Evolutionary conservation across 2,113 vertebrate genomes (phyloP).

Genomic region (Thryonomys swinderianus): DNA sequence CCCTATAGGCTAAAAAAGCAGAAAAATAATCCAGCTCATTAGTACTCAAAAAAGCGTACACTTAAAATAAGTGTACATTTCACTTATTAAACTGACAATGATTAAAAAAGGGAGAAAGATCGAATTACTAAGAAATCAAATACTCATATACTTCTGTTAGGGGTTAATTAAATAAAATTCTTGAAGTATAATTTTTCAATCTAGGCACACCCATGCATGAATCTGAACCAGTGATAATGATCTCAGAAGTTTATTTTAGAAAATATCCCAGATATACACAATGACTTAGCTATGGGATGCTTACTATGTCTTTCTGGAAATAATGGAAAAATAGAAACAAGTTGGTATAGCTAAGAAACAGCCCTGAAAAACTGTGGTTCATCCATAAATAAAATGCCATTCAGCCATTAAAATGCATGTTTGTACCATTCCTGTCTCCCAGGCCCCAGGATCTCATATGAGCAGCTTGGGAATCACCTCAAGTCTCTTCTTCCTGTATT

Average conservation of each 20-base stretch:
- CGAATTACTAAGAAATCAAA: background rate
- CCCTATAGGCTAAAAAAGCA: background rate
- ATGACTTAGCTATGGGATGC: background rate
- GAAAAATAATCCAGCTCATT: background rate
- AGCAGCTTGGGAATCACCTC: rapidly evolving
- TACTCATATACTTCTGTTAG: background rate
- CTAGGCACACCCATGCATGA: background rate
- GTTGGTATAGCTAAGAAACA: background rate
- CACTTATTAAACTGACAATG: background rate
- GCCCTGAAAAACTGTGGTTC: background rate
- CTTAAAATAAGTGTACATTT: background rate
- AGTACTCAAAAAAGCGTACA: background rate
- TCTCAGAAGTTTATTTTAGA: background rate
- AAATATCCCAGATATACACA: background rate
- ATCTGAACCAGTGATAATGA: background rate
- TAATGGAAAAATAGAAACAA: background rate
- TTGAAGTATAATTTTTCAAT: background rate
- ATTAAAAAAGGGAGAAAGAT: background rate
- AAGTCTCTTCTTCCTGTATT: background rate
- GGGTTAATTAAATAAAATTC: background rate
- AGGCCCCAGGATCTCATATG: background rate
- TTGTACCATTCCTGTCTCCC: background rate
- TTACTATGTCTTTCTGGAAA: background rate
- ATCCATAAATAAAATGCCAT: background rate
- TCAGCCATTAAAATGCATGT: background rate